Evolutionary conservation across 1,140 invertebrate species (phyloP).

Genomic region (Drosophila arizonae): DNA sequence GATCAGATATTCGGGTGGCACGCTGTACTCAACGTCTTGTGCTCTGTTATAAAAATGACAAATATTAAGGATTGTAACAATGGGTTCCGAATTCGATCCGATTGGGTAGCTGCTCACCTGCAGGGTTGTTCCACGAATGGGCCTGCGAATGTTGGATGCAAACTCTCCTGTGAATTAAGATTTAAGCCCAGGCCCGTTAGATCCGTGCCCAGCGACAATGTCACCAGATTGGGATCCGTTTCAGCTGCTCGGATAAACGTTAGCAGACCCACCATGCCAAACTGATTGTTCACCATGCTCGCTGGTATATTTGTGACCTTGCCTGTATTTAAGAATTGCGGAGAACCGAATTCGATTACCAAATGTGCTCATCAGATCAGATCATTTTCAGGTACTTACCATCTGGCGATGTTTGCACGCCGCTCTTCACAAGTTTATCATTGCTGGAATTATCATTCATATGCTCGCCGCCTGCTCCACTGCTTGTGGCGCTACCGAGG

Average conservation of each 20-base stretch:
- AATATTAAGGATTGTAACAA: background rate
- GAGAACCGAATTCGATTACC: background rate
- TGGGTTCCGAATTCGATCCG: background rate
- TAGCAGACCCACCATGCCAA: constrained; percentile 98
- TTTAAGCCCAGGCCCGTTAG: constrained; percentile 98
- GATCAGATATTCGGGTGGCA: constrained; percentile 99
- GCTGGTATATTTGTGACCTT: constrained; percentile 98
- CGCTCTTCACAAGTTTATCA: constrained; percentile 87
- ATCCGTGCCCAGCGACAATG: constrained; percentile 97
- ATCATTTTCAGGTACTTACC: constrained; percentile 84
- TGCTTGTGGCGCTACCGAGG: constrained; percentile 55
- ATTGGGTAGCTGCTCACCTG: constrained; percentile 83
- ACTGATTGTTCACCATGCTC: constrained; percentile 99
- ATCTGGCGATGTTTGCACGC: constrained; percentile 97
- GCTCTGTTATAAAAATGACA: constrained; percentile 85
- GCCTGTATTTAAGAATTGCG: constrained; percentile 83
- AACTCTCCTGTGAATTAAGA: constrained; percentile 97
- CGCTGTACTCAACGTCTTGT: constrained; percentile 99
- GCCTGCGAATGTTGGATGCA: constrained; percentile 98
- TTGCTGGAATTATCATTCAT: constrained; percentile 82
- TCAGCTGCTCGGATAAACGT: constrained; percentile 99
- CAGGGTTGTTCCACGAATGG: constrained; percentile 99
- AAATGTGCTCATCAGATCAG: no score
- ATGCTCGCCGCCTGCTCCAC: constrained; percentile 63
- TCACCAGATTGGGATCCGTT: constrained; percentile 97